Conservation (phyloP, 1,140 invertebrate species). For the Anagrus nilaparvatae region DNA sequence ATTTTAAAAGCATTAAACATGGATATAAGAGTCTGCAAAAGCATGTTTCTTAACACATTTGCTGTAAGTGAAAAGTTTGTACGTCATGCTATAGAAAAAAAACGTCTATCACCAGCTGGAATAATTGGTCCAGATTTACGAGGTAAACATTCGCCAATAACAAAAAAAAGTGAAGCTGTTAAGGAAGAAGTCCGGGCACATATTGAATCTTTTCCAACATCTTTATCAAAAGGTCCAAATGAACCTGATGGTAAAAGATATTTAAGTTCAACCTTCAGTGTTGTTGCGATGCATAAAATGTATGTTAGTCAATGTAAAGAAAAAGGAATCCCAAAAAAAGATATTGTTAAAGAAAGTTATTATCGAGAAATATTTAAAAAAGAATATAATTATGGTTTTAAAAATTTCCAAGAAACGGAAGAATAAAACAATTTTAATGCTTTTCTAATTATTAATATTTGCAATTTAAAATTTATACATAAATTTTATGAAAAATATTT, state of each 20-base stretch:
- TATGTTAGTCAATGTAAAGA: slow-evolving; percentile 22
- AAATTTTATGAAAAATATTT: too few relatives aligned
- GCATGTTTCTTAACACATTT: slow-evolving; percentile 27
- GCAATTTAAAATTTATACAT: too few relatives aligned
- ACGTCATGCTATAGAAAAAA: slow-evolving; percentile 24
- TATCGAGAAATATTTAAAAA: slow-evolving; percentile 27
- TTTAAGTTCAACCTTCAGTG: slow-evolving; percentile 20
- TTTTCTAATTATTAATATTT: too few relatives aligned
- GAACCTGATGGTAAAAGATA: slow-evolving; percentile 17
- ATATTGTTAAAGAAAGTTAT: slow-evolving; percentile 25
- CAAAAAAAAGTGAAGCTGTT: slow-evolving; percentile 23
- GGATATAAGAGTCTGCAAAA: slow-evolving; percentile 25
- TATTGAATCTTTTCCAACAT: slow-evolving; percentile 21
- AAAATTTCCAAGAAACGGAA: too few relatives aligned
- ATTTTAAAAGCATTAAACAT: slow-evolving; percentile 19
- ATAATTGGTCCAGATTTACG: slow-evolving; percentile 21
- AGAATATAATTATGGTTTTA: slow-evolving; percentile 26
- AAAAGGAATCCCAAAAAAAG: slow-evolving; percentile 17
- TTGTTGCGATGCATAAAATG: slow-evolving; percentile 23
- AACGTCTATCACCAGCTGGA: slow-evolving; percentile 19
- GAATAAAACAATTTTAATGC: too few relatives aligned
- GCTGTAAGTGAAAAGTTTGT: slow-evolving; percentile 26
- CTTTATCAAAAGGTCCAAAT: slow-evolving; percentile 15
- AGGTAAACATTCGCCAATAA: slow-evolving; percentile 22
- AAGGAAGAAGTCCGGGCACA: slow-evolving; percentile 21